phyloP scores from a whole-genome alignment of 2,797 vertebrate genomes.

The Parauchenoglanis ngamensis region DNA sequence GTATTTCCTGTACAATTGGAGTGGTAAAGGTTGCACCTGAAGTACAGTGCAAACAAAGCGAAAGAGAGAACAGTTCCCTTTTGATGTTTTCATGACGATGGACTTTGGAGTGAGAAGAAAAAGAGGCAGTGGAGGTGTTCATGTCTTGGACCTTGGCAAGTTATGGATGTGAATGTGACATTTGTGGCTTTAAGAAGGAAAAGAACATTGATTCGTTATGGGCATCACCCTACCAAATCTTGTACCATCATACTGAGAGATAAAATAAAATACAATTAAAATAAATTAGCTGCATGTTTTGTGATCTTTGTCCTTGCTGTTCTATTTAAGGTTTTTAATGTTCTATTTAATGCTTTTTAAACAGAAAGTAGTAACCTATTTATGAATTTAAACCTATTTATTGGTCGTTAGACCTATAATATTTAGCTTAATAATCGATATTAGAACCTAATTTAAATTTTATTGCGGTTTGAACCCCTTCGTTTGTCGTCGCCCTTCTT shows the following conservation, averaged over 20 bases:
- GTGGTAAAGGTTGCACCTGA: not conserved
- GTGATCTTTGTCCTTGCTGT: not conserved
- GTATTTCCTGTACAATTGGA: constrained; percentile 2
- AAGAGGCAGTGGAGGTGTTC: not conserved
- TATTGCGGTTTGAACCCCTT: not conserved
- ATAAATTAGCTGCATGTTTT: not conserved
- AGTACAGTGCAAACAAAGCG: not conserved
- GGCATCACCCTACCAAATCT: not conserved
- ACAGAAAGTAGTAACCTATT: not conserved
- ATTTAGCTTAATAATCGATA: not conserved
- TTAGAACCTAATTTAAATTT: not conserved
- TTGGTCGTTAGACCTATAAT: no score
- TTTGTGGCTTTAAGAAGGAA: not conserved
- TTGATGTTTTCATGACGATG: not conserved
- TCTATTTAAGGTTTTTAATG: not conserved
- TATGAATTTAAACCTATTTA: not conserved
- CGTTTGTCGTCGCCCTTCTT: not conserved
- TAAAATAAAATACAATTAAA: not conserved
- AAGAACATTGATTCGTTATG: not conserved
- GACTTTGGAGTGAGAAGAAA: not conserved
- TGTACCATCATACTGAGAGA: not conserved
- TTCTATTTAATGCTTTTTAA: not conserved
- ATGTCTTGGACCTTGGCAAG: not conserved
- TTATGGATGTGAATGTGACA: not conserved
- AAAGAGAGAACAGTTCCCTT: not conserved